Base-by-base conservation (phyloP, 2,113 vertebrate genomes). In the Dicrurus megarhynchus region DNA sequence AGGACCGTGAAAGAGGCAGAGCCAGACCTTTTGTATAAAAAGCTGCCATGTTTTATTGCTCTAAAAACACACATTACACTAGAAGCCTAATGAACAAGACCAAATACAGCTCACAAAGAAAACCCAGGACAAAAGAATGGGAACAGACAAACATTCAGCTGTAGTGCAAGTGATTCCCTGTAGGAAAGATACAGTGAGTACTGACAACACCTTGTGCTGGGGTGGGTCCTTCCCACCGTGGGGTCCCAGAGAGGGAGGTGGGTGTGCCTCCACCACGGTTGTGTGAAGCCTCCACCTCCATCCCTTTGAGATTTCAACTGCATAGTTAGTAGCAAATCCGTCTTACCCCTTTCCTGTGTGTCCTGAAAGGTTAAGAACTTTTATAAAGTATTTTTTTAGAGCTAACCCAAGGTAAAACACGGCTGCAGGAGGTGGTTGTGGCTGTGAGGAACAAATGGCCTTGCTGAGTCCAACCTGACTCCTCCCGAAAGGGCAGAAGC, bases 21-120 rank as follows among this genome's bases (percentile, higher is more conserved):
- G 90, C 13, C 91, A 86, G 37, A 4, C 15, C 24, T 15, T 56
- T 94, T 28, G 15, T 41, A 73, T 4, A n/a, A 87, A 96, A 93
- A n/a, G 17, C 82, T 67, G 70, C 71, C 92, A 61, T 15, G 0
- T 90, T 97, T 97, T 98, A 98, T 95, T 97, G 96, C 93, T 93
- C 94, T 95, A 78, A 91, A 71, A 92, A 68, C 21, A n/a, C 74
- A 89, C 68, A 6, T 70, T 21, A 50, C 91, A 63, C 74, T 35
- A 89, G 84, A 81, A 85, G 75, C 73, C 85, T 35, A 59, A 67
- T 7, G 78, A 57, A 47, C 61, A 47, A 55, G 81, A 59, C 20
- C 9, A 27, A 49, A 84, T 76, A 91, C 88, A 84, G 68, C 65
- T 68, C 89, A 76, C 90, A 85, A 21, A 75, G 60, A 59, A 59